Percentiles rank a stretch among this genome's conserved stretches.
Conservation (phyloP, 2,797 vertebrate species). For the Eurystomus glaucurus region DNA sequence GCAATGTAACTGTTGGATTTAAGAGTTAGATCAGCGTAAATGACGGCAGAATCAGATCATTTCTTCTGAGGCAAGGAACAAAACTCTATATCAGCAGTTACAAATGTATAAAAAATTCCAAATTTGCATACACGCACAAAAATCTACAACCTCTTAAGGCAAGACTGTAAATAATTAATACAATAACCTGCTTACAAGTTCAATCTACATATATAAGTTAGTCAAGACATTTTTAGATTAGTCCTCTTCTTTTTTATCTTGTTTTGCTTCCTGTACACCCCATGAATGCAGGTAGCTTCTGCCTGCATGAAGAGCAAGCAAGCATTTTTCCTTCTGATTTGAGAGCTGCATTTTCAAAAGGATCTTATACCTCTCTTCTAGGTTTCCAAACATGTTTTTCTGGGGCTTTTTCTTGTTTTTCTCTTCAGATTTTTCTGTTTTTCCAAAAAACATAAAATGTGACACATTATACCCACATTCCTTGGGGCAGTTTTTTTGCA, state of each 20-base stretch:
- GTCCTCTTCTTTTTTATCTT: not conserved
- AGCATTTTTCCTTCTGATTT: not conserved
- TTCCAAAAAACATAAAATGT: not conserved
- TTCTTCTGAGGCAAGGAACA: conserved; percentile 39
- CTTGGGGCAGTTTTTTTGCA: conserved; percentile 16
- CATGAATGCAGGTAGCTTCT: not conserved
- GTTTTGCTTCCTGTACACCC: not conserved
- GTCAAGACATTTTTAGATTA: not conserved
- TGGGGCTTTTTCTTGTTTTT: not conserved
- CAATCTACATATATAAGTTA: not conserved
- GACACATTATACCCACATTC: not conserved
- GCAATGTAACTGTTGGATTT: conserved; percentile 59
- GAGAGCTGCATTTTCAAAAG: conserved; percentile 14
- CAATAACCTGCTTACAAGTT: conserved; percentile 33
- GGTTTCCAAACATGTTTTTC: not conserved
- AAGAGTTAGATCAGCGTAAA: conserved; percentile 51
- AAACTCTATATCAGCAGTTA: conserved; percentile 62
- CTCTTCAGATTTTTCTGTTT: not conserved
- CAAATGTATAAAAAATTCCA: not conserved
- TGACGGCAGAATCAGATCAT: conserved; percentile 52
- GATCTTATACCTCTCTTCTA: not conserved
- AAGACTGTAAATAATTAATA: conserved; percentile 66
- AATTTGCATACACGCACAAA: conserved; percentile 38
- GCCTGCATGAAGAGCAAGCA: not conserved
- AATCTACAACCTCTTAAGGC: conserved; percentile 38